A percentile compares a stretch with the other conserved stretches of the same genome.
phyloP scores from a whole-genome alignment of 2,113 vertebrate species.

The cattle (Bos taurus) region ARS-UCD2.0 NC_037333.1:61431001-61431500 shows the following conservation, averaged over 20 bases:
- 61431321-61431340: neutral
- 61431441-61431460: neutral
- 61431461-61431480: neutral
- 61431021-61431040: neutral
- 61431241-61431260: neutral
- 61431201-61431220: neutral
- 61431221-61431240: neutral
- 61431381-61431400: neutral
- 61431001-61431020: neutral
- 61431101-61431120: neutral
- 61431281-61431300: neutral
- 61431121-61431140: neutral
- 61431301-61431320: neutral
- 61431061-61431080: neutral
- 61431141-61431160: neutral
- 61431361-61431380: neutral
- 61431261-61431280: neutral
- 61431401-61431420: neutral
- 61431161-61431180: neutral
- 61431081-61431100: neutral
- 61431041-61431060: neutral
- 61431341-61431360: neutral
- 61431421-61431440: neutral
- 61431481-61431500: neutral
- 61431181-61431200: rapidly evolving